phyloP scores from a whole-genome alignment of 1,140 invertebrate species.

The Cryptotermes secundus region DNA sequence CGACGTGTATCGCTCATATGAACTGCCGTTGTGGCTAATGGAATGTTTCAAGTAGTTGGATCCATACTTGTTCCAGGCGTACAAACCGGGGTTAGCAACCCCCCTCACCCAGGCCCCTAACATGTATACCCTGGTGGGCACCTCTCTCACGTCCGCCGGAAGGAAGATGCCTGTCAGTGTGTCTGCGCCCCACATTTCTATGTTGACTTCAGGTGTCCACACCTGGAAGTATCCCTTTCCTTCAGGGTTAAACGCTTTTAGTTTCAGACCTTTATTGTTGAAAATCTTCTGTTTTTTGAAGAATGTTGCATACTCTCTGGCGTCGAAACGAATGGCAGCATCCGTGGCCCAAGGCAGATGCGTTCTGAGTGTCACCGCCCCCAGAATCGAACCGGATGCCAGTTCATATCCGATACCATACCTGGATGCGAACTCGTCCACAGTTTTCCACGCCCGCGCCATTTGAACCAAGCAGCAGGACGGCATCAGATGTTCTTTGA shows the following conservation, averaged over 20 bases:
- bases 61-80: constrained; percentile 44
- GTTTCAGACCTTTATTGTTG: constrained; percentile 33
- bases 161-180: constrained; percentile 32
- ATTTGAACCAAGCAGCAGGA: constrained; percentile 39
- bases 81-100: constrained; percentile 43
- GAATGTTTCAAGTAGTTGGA: constrained; percentile 41
- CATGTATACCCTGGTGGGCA: constrained; percentile 41
- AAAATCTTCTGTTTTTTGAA: constrained; percentile 31
- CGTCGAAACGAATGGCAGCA: constrained; percentile 38
- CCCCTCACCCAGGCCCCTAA: constrained; percentile 41
- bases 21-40: constrained; percentile 13
- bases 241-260: constrained; percentile 31
- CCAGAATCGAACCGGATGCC: constrained; percentile 41
- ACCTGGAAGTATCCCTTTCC: constrained; percentile 22
- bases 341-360: constrained; percentile 44
- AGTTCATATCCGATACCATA: constrained; percentile 40
- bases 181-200: constrained; percentile 34
- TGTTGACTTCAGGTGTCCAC: constrained; percentile 31
- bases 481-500: constrained; percentile 34
- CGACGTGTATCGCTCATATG: constrained; percentile 12
- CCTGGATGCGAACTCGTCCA: constrained; percentile 31
- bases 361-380: constrained; percentile 42
- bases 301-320: constrained; percentile 31
- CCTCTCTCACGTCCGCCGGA: constrained; percentile 26
- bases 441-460: constrained; percentile 32